Conservation (phyloP, 2,113 vertebrate species). For the Cygnus buccinator region DNA sequence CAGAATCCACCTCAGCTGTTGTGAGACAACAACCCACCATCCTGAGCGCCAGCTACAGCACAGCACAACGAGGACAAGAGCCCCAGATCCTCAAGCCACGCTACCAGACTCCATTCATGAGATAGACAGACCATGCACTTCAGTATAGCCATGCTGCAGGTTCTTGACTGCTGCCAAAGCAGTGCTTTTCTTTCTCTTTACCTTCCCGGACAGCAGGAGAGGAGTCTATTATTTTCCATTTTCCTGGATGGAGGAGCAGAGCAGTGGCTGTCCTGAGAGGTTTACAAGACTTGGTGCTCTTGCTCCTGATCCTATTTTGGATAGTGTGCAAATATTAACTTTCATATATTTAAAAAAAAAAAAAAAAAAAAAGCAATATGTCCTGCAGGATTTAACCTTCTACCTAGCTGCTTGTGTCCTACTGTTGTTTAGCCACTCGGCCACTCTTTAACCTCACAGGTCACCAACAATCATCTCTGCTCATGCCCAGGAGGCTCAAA, state of each 20-base stretch:
- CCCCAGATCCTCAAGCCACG: neutral
- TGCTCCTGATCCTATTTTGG: neutral
- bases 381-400: neutral
- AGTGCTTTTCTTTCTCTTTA: neutral
- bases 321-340: neutral
- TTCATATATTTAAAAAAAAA: neutral
- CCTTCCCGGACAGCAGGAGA: neutral
- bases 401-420: neutral
- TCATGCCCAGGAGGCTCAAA: neutral
- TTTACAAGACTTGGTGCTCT: neutral
- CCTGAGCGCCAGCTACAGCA: neutral
- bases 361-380: neutral
- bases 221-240: neutral
- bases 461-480: neutral
- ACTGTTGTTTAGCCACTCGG: neutral
- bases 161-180: neutral
- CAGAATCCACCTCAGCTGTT: neutral
- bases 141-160: neutral
- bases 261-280: neutral
- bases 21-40: neutral
- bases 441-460: neutral
- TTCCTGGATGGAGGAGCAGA: neutral
- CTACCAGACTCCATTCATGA: neutral
- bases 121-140: neutral
- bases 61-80: neutral